Conservation (phyloP, 2,797 vertebrate genomes). For the Anomalospiza imberbis region DNA sequence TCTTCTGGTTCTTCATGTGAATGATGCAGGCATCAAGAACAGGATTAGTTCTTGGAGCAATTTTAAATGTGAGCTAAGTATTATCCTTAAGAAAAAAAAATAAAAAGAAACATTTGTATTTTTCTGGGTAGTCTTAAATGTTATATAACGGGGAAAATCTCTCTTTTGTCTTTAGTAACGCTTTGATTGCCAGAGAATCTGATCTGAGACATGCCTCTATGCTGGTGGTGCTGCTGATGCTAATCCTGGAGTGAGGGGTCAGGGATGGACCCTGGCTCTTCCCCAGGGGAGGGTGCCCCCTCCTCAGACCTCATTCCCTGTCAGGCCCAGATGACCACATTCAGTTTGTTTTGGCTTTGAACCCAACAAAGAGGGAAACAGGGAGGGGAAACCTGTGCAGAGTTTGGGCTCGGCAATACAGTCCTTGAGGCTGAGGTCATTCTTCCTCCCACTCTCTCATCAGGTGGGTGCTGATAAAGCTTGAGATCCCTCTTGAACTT, state of each 20-base stretch:
- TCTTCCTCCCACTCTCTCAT: fast-evolving
- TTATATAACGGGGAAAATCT: neutral
- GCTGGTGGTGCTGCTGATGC: neutral
- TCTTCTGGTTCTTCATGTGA: neutral
- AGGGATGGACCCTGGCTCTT: neutral
- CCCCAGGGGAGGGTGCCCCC: fast-evolving
- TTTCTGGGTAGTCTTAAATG: neutral
- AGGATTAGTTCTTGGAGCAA: neutral
- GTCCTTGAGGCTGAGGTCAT: neutral
- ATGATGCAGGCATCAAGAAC: neutral
- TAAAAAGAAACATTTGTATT: neutral
- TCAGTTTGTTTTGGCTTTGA: neutral
- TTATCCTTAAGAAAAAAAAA: neutral
- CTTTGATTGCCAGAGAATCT: neutral
- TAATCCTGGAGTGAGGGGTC: neutral
- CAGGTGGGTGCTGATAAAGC: neutral
- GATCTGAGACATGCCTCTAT: neutral
- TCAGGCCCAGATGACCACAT: too few species aligned
- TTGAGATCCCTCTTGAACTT: neutral
- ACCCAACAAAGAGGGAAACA: neutral
- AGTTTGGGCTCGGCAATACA: fast-evolving
- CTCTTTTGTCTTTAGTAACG: neutral
- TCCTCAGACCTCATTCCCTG: neutral
- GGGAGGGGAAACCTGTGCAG: neutral
- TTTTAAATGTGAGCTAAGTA: neutral